Evolutionary conservation across 2,888 invertebrate genomes (phyloP), one percentile per base, ranked within the genome.

Genomic region (Drosophila recens): DNA sequence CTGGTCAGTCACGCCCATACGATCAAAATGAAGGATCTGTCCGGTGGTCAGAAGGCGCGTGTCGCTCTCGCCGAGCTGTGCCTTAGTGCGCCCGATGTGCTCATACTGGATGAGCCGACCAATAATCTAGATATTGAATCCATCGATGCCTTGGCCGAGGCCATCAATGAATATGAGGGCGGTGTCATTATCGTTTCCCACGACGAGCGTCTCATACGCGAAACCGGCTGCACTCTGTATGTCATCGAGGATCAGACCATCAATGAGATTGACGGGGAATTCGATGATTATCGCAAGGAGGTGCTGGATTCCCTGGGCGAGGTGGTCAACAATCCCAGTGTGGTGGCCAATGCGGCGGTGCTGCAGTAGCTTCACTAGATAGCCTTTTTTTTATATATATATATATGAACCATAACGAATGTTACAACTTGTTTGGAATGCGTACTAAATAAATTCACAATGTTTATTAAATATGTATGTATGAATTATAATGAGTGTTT

Each of bases 51-150:
- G 91, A 97, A 97, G 93, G 97, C 97, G 3, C 94, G 99, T 62
- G 99, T 99, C 0, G 99, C 99, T 0, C 93, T 99, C 49, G 99
- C 99, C 1, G 99, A 99, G 93, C 94, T 99, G 17, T 97, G 98
- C 51, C 94, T 98, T 1, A 97, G 97, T 93, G 98, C 97, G 2
- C 99, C 99, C 0, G 99, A 99, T 94, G 98, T 99, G 40, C 95
- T 99, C 17, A 98, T 99, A 91, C 94, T 99, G 92, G 99, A 99
- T 94, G 99, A 99, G 94, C 99, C 99, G 72, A 99, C 99, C 11
- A 99, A 99, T 93, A 99, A 99, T 94, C 94, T 99, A 90, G 99
- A 99, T 93, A 99, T 99, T 79, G 99, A 99, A 94, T 99, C 99
- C 42, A 99, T 99, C 90, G 99, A 99, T 94, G 99, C 99, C 1